A percentile compares a stretch with the other conserved stretches of the same genome.
Conservation (phyloP, 2,113 vertebrate species). For the Labrus mixtus region DNA sequence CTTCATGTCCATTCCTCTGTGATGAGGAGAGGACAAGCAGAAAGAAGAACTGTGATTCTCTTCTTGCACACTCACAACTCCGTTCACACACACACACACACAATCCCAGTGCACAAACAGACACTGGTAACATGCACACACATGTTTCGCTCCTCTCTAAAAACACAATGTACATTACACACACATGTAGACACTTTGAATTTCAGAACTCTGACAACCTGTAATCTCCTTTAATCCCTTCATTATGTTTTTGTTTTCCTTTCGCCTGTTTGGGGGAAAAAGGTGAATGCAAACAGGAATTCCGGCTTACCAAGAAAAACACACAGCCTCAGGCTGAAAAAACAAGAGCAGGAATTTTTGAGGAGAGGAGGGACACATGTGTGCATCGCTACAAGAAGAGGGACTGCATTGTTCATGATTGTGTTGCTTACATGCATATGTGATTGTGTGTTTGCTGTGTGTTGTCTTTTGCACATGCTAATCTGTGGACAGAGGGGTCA, state of each 20-base stretch:
- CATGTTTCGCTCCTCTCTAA: conserved; percentile 33
- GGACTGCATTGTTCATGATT: conserved; percentile 48
- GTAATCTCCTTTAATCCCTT: conserved; percentile 79
- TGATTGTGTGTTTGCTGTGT: background rate
- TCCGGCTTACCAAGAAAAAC: conserved; percentile 80
- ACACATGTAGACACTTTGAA: conserved; percentile 52
- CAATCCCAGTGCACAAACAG: background rate
- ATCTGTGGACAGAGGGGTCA: conserved; percentile 31
- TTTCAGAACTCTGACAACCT: conserved; percentile 69
- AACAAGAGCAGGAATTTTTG: conserved; percentile 73
- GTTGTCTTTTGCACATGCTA: conserved; percentile 18
- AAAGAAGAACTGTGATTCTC: conserved; percentile 4
- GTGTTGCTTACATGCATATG: conserved; percentile 16
- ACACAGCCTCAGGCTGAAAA: conserved; percentile 74
- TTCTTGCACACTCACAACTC: conserved; percentile 12
- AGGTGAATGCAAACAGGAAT: conserved; percentile 84
- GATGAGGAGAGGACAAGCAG: conserved; percentile 30
- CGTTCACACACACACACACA: conserved; percentile 1
- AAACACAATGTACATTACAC: conserved; percentile 32
- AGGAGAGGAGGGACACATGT: conserved; percentile 43
- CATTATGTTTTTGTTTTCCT: conserved; percentile 81
- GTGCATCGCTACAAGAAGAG: conserved; percentile 57
- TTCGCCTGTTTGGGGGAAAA: conserved; percentile 70
- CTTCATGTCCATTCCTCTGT: conserved; percentile 26
- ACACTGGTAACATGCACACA: conserved; percentile 17